Conservation (phyloP, 2,888 invertebrate genomes). For the Acleris emargana region DNA sequence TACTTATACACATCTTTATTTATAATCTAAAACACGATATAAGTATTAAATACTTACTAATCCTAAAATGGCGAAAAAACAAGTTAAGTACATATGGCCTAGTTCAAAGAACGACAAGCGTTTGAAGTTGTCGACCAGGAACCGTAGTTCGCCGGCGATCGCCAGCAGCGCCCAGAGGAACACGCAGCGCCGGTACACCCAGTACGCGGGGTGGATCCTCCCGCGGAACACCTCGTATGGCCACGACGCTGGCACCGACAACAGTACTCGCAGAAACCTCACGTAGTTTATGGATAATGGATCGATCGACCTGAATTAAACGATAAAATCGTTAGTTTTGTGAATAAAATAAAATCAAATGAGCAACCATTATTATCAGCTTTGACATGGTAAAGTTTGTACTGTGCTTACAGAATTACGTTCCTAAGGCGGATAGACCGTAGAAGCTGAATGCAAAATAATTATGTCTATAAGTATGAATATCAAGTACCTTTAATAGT, state of each 20-base stretch:
- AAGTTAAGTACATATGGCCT: constrained; percentile 18
- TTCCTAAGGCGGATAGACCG: too few relatives aligned
- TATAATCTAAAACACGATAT: neutral
- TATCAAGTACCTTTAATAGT: too few relatives aligned
- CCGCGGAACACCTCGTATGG: constrained; percentile 10
- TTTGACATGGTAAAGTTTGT: too few relatives aligned
- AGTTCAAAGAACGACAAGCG: constrained; percentile 15
- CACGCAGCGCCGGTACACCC: neutral
- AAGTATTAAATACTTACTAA: constrained; percentile 20
- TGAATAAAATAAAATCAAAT: too few relatives aligned
- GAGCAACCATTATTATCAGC: too few relatives aligned
- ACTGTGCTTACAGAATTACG: too few relatives aligned
- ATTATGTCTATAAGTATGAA: too few relatives aligned
- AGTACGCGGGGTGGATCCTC: constrained; percentile 5
- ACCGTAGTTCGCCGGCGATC: constrained; percentile 6
- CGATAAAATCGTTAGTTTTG: neutral
- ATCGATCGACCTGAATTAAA: constrained; percentile 5
- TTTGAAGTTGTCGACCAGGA: constrained; percentile 12
- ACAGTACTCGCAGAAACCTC: neutral
- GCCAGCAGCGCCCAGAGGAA: neutral
- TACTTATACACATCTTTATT: neutral
- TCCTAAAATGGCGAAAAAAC: constrained; percentile 8
- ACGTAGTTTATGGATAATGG: constrained; percentile 18
- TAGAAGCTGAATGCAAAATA: too few relatives aligned
- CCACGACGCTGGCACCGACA: constrained; percentile 13